A percentile compares a stretch with the other conserved stretches of the same genome.
Evolutionary conservation across 2,888 invertebrate genomes (phyloP).

Genomic region (Tenthredo amoena): DNA sequence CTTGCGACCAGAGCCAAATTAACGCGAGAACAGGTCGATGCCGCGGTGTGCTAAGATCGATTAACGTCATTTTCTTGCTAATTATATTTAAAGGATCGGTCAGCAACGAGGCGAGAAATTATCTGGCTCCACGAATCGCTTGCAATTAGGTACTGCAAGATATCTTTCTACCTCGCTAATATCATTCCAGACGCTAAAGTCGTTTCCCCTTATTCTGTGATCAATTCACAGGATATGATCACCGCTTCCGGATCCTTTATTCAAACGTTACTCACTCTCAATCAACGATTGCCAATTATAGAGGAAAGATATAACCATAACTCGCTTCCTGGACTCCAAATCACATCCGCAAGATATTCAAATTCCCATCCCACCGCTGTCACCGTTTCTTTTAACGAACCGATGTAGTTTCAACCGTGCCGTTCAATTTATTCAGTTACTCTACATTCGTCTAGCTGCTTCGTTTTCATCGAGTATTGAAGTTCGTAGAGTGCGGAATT

Average conservation of each 20-base stretch:
- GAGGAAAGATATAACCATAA: not conserved
- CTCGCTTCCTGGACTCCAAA: not conserved
- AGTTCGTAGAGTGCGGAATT: not conserved
- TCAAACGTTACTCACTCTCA: not conserved
- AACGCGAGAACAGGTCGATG: conserved; percentile 23
- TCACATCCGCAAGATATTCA: not conserved
- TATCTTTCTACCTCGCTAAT: not conserved
- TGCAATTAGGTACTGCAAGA: conserved; percentile 7
- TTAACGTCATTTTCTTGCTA: conserved; percentile 22
- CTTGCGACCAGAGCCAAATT: conserved; percentile 15
- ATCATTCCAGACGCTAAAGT: not conserved
- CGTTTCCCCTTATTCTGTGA: not conserved
- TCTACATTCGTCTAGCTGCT: not conserved
- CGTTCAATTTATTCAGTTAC: not conserved
- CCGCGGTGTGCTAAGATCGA: not conserved
- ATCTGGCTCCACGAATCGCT: not conserved
- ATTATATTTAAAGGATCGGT: conserved; percentile 7
- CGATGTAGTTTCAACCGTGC: not conserved
- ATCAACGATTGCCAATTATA: not conserved
- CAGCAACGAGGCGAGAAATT: conserved; percentile 23
- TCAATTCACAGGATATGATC: not conserved
- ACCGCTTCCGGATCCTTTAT: not conserved
- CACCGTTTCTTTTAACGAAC: not conserved
- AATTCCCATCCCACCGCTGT: not conserved
- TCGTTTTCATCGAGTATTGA: not conserved